Percentiles rank a stretch among this genome's conserved stretches.
phyloP scores from a whole-genome alignment of 2,113 vertebrate species.

The Daubentonia madagascariensis region DNA sequence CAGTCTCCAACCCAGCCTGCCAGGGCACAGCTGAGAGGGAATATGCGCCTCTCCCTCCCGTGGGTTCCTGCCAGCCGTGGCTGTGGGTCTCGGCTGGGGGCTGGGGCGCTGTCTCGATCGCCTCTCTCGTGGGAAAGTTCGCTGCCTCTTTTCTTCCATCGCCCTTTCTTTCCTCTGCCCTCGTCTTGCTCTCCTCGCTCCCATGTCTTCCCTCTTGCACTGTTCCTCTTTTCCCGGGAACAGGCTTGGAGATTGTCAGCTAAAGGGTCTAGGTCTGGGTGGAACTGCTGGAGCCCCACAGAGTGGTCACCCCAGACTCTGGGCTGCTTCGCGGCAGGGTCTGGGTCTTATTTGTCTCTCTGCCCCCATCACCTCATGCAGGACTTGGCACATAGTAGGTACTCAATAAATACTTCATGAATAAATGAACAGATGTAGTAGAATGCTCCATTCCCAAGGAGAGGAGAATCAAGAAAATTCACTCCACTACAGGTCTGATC shows the following conservation, averaged over 20 bases:
- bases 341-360: not conserved
- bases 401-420: not conserved
- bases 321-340: too few species aligned
- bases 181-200: not conserved
- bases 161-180: not conserved
- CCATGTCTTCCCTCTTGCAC: not conserved
- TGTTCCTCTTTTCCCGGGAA: not conserved
- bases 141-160: not conserved
- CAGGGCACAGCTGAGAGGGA: not conserved
- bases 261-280: not conserved
- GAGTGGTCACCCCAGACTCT: not conserved
- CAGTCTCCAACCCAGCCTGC: not conserved
- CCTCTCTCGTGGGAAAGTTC: not conserved
- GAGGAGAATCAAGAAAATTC: not conserved
- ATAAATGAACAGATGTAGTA: not conserved
- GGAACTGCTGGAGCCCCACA: not conserved
- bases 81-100: not conserved
- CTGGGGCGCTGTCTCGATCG: fast-evolving
- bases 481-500: not conserved
- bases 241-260: not conserved
- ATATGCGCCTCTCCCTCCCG: fast-evolving
- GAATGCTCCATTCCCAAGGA: not conserved
- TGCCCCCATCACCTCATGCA: not conserved
- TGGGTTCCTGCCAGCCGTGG: not conserved
- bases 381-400: not conserved